Base-by-base conservation (phyloP, 2,888 invertebrate species). In the Diarsia mendica region DNA sequence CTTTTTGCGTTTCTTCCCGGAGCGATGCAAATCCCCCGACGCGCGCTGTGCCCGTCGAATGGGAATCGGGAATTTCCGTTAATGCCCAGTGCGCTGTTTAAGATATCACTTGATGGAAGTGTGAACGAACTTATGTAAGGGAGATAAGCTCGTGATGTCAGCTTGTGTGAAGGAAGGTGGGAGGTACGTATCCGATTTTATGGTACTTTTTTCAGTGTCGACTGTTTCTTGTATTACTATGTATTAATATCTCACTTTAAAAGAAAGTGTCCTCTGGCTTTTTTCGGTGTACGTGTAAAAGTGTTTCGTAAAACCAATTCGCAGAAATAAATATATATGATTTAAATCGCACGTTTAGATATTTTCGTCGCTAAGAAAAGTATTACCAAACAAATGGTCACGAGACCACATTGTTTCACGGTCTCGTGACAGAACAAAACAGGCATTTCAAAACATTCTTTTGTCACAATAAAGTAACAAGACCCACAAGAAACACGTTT, bases 1-100 rank as follows among this genome's bases (percentile, higher is more conserved):
- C 93, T 94, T 93, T 95, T 95, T 94, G 90, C 92, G 89, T 94
- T 94, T 94, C 94, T 95, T 94, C 92, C 92, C 92, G 91, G 91
- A 93, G 94, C 93, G 91, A 94, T 94, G 95, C 94, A 95, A 95
- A 95, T 94, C 92, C 92, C 89, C 92, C 81, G 81, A 67, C 80
- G 79, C 89, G 90, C 90, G 90, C 89, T 89, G 87, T 88, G 87
- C 90, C 89, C 67, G 82, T 73, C 86, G 90, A 93, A 92, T 93
- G 90, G 92, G 90, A 93, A 94, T 93, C 91, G 93, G 78, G 91
- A 92, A 93, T 93, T 93, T 94, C 91, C 90, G 89, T 89, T 92
- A 93, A 93, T 94, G 91, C 90, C 88, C 86, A 55, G 68, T 72
- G 67, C 65, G 74, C 79, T 83, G 77, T 84, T 83, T 68, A 80